Percentiles rank a stretch among this genome's conserved stretches.
These are phyloP conservation scores for Drosophila algonquin DNA, from an alignment of 2,888 invertebrate genomes.

Conservation along the genomic window DNA sequence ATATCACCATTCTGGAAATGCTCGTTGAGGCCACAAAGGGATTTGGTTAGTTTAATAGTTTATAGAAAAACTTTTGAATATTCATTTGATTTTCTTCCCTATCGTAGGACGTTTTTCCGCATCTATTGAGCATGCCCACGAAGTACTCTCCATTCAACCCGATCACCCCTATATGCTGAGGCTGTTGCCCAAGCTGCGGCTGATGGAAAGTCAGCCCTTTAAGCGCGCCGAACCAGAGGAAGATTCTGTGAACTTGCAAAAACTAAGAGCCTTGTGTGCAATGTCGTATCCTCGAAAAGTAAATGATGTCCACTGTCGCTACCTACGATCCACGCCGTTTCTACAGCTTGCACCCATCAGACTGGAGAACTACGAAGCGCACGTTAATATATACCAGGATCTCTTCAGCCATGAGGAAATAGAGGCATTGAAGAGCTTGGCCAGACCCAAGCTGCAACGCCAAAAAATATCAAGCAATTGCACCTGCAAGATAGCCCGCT, in stretches of 20 bases:
- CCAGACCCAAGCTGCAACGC: conserved; percentile 9
- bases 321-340: conserved; percentile 8
- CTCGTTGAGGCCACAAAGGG: conserved; percentile 22
- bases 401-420: conserved; percentile 16
- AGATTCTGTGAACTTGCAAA: not conserved
- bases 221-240: not conserved
- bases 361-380: conserved; percentile 1
- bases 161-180: conserved; percentile 12
- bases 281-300: not conserved
- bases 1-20: conserved; percentile 12
- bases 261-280: not conserved
- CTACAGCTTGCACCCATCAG: conserved; percentile 14
- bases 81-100: not conserved
- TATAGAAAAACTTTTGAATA: not conserved
- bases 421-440: conserved; percentile 8
- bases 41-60: not conserved
- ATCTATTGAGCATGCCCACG: conserved; percentile 4
- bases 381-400: not conserved
- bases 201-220: not conserved
- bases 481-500: conserved; percentile 10
- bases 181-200: conserved; percentile 3
- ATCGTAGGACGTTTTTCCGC: conserved; percentile 13
- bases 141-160: conserved; percentile 5
- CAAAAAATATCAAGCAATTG: not conserved
- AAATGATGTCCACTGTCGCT: not conserved